Base-by-base conservation (phyloP, 2,888 invertebrate genomes). In the Mythimna impura region DNA sequence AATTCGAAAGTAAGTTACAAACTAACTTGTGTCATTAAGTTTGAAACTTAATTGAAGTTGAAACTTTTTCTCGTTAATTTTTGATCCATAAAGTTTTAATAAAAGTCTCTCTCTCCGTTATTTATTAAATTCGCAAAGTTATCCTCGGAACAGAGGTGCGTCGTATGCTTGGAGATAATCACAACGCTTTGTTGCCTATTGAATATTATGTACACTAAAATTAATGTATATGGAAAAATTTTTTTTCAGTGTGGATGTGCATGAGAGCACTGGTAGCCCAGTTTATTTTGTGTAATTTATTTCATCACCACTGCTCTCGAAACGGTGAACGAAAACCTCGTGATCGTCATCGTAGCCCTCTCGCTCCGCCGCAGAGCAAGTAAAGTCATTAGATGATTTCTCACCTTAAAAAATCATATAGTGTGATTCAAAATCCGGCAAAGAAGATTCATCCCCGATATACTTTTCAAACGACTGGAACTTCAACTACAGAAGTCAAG, bases 31-130 rank as follows among this genome's bases (percentile, higher is more conserved):
- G 22, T 68, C 71, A 61, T 67, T 61, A 71, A 63, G 22, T 71
- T 63, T 9, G 25, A 68, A 72, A 81, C 50, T 68, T 68, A 66
- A 72, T 76, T 69, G 60, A 80, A 76, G 34, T 66, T 71, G 0
- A 17, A 10, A 60, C n/a, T 66, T 65, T 71, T 50, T 70, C 50
- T 65, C 25, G 36, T 36, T 34, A 60, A 47, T 60, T 61, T 67
- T 58, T 69, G 22, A 10, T 7, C 7, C 43, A 43, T 54, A 43
- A 80, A 76, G 61, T 76, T 76, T 40, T 62, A 58, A 61, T 61
- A 73, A 73, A 80, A 76, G 43, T 64, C 50, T 68, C 34, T 68
- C 34, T 57, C 40, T 43, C n/a, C 5, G 9, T 76, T 65, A 54
- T 71, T 74, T 66, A 66, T 74, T 52, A 34, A 70, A 68, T 62